A percentile compares a stretch with the other conserved stretches of the same genome.
Evolutionary conservation across 1,140 invertebrate species (phyloP).

Genomic region (Camponotus pennsylvanicus): DNA sequence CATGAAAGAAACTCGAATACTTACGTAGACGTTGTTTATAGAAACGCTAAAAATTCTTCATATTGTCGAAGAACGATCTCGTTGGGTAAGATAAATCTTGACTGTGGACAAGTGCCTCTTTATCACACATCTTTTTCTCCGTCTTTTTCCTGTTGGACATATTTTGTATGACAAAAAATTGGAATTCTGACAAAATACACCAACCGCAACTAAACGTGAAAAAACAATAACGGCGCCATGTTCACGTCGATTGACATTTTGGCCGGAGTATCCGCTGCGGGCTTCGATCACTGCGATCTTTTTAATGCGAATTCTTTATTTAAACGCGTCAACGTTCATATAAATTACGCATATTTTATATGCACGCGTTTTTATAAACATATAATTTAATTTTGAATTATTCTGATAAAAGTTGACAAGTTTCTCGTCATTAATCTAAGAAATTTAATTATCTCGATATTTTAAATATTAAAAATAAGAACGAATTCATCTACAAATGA

Average conservation of each 20-base stretch:
- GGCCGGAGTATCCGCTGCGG: slow-evolving; percentile 13
- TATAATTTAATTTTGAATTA: neutral
- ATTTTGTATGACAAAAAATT: slow-evolving; percentile 46
- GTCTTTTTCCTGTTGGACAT: neutral
- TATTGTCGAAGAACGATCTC: slow-evolving; percentile 45
- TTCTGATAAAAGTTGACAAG: neutral
- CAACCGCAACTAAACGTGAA: slow-evolving; percentile 42
- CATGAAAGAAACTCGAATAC: neutral
- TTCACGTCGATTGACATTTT: slow-evolving; percentile 54
- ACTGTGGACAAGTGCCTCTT: slow-evolving; percentile 32
- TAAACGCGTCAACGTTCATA: neutral
- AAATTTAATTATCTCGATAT: slow-evolving; percentile 18
- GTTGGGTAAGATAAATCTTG: slow-evolving; percentile 53
- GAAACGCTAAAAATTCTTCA: slow-evolving; percentile 52
- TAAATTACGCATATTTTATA: neutral
- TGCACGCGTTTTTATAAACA: neutral
- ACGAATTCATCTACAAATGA: neutral
- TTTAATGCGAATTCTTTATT: slow-evolving; percentile 33
- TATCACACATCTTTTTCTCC: slow-evolving; percentile 29
- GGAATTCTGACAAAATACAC: slow-evolving; percentile 50
- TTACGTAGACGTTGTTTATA: slow-evolving; percentile 50
- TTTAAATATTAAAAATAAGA: neutral
- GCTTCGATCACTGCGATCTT: slow-evolving; percentile 11
- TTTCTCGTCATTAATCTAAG: neutral
- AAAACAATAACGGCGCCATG: slow-evolving; percentile 39